Evolutionary conservation across 2,888 invertebrate species (phyloP).

Genomic region (Brenthis ino): DNA sequence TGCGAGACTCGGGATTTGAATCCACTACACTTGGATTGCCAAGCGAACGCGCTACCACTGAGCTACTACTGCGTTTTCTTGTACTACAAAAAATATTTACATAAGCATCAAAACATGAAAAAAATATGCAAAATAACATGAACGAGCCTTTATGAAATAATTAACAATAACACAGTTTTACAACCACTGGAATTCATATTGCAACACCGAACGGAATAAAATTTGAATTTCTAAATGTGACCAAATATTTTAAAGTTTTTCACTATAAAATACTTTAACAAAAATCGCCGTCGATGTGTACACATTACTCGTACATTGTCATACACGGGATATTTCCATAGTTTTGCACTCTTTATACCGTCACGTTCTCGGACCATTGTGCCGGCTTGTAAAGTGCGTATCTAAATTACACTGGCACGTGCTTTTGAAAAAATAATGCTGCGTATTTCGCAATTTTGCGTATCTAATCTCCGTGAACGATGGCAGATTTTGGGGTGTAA

Average conservation of each 20-base stretch:
- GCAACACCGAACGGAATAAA: slow-evolving; percentile 11
- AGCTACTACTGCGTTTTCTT: too few relatives aligned
- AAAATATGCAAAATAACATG: background rate
- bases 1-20: too few relatives aligned
- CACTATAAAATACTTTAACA: slow-evolving; percentile 17
- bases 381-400: slow-evolving; percentile 37
- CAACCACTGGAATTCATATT: background rate
- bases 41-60: too few relatives aligned
- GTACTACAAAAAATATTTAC: background rate
- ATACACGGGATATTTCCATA: slow-evolving; percentile 9
- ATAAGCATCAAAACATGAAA: background rate
- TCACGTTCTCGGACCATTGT: slow-evolving; percentile 36
- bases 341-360: slow-evolving; percentile 20
- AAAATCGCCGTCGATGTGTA: slow-evolving; percentile 14
- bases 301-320: background rate
- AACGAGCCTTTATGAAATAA: background rate
- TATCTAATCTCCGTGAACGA: slow-evolving; percentile 33
- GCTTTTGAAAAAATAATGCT: slow-evolving; percentile 33
- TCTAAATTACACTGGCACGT: slow-evolving; percentile 39
- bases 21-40: too few relatives aligned
- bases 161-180: background rate
- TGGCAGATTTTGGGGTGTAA: slow-evolving; percentile 6
- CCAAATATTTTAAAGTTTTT: slow-evolving; percentile 18
- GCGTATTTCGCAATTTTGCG: slow-evolving; percentile 27
- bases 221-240: slow-evolving; percentile 9